Evolutionary conservation across 2,888 invertebrate genomes (phyloP), one percentile per base, ranked within the genome.

Genomic region (Apamea epomidion): DNA sequence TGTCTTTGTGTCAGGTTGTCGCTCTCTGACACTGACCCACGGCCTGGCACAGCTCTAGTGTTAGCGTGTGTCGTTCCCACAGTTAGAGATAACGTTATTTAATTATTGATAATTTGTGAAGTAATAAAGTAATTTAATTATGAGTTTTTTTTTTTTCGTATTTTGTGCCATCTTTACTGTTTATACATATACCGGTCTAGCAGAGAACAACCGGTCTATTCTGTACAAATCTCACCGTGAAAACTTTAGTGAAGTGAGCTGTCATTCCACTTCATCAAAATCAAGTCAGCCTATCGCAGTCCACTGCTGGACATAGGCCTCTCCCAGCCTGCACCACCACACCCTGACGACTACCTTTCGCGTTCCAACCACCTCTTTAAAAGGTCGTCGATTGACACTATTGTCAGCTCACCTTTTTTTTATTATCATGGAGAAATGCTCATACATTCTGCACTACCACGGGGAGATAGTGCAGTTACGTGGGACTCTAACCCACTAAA

Each of bases 1-100:
- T 37, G 68, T 64, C 64, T 75, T 25, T 86, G 86, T 88, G 86
- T 81, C 79, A 65, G 80, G 80, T 65, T 71, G 87, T 83, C 80
- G 77, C 58, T 67, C 58, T 75, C 69, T 74, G 75, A 86, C 86
- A 80, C 71, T 80, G 80, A 70, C 69, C 79, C 78, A 88, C 77
- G 85, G 48, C 88, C 88, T 76, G 77, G 58, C 83, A 86, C 85
- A 86, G 48, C 65, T 51, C 67, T 78, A 83, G 62, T 72, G 48
- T 88, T 16, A 74, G 68, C 54, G 78, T 80, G 89, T 80, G 80
- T 80, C 69, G 72, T 88, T 88, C 87, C 90, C 90, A 90, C 89
- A 82, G n/a, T n/a, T n/a, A n/a, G 76, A 74, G 42, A 64, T 78
- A 74, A 68, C 42, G 18, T 70, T 79, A 80, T 75, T 77, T 84